Evolutionary conservation across 2,113 vertebrate genomes (phyloP).

Genomic region (Calyptomena viridis): DNA sequence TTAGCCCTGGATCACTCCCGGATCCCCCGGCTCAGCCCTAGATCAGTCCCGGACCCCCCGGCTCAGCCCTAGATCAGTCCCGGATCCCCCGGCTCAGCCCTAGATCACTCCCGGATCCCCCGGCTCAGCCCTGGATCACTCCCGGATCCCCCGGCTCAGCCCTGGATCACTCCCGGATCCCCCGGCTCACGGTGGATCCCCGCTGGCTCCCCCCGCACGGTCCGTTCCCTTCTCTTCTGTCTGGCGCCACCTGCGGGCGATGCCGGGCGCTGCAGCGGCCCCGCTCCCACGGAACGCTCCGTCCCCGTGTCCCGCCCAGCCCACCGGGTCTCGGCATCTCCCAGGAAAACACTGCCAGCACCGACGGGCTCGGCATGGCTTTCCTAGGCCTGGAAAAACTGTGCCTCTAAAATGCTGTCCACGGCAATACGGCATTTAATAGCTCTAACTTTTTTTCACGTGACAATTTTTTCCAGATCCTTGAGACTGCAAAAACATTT

Average conservation of each 20-base stretch:
- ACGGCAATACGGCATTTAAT: not conserved
- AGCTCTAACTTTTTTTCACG: not conserved
- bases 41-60: not conserved
- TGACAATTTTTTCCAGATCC: not conserved
- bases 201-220: too few relatives aligned
- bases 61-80: too few relatives aligned
- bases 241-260: not conserved
- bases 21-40: not conserved
- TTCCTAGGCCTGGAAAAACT: not conserved
- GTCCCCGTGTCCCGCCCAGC: not conserved
- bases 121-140: not conserved
- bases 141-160: too few relatives aligned
- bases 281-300: not conserved
- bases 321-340: not conserved
- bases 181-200: not conserved
- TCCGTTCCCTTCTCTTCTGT: not conserved
- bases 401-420: not conserved
- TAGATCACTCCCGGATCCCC: not conserved
- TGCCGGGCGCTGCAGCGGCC: not conserved
- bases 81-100: too few relatives aligned
- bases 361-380: not conserved
- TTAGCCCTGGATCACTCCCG: not conserved
- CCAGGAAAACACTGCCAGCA: slow-evolving; percentile 22
- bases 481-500: not conserved
- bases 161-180: not conserved